These are phyloP conservation scores for Muscicapa striata DNA, from an alignment of 2,797 vertebrate species.

Conservation along the genomic window DNA sequence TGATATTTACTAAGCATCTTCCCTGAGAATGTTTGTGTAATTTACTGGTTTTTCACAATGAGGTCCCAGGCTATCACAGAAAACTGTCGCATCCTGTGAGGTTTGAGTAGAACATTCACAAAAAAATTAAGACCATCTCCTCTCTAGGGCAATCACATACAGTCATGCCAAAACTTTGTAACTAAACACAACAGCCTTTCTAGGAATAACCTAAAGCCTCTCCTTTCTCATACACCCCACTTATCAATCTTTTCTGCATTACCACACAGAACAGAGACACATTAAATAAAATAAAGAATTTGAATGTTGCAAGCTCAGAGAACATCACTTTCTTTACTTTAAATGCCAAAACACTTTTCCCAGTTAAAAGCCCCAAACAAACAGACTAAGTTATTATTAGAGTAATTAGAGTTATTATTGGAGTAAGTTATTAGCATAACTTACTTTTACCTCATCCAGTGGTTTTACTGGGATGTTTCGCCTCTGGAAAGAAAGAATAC, in stretches of 20 bases:
- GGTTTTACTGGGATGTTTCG: constrained; percentile 85
- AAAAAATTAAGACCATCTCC: not conserved
- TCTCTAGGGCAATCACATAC: not conserved
- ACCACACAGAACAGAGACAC: not conserved
- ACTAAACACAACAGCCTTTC: not conserved
- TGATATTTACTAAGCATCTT: not conserved
- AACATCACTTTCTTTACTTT: not conserved
- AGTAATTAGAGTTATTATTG: too few relatives aligned
- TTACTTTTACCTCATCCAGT: constrained; percentile 86
- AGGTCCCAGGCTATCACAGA: not conserved
- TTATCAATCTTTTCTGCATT: not conserved
- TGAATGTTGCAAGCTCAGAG: not conserved
- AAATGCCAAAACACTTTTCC: not conserved
- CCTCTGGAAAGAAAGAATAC: constrained; percentile 81
- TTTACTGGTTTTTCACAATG: not conserved
- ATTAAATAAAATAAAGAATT: not conserved
- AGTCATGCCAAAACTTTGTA: not conserved
- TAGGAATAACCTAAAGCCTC: not conserved
- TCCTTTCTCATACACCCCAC: not conserved
- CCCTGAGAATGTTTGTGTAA: not conserved
- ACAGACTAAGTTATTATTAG: not conserved
- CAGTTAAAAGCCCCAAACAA: not conserved
- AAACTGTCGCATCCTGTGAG: not conserved
- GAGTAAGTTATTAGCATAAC: not conserved
- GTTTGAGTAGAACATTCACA: not conserved